Conservation (phyloP, 2,113 vertebrate species). For the Sylvia atricapilla region DNA sequence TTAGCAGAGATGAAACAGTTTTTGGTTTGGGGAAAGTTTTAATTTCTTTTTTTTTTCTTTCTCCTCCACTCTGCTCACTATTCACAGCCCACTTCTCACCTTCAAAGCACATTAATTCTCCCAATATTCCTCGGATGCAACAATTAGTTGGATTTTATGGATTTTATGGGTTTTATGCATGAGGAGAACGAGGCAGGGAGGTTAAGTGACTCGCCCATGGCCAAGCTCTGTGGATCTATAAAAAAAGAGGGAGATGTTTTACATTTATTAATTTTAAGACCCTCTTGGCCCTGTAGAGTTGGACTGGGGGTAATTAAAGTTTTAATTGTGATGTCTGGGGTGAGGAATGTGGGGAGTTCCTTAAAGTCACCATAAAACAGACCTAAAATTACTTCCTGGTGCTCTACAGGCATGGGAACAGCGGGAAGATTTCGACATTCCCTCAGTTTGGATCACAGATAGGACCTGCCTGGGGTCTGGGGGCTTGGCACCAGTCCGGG, state of each 20-base stretch:
- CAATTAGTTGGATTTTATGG: conserved; percentile 3
- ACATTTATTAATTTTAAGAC: conserved; percentile 11
- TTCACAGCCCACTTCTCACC: neutral
- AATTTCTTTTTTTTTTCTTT: neutral
- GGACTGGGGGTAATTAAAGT: neutral
- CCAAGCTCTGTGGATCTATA: neutral
- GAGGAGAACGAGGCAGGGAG: neutral
- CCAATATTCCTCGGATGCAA: neutral
- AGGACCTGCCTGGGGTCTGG: accelerated
- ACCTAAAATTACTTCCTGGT: neutral
- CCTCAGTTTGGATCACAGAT: accelerated
- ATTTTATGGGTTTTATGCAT: neutral
- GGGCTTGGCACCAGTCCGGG: neutral
- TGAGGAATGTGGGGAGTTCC: neutral
- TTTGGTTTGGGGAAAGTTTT: neutral
- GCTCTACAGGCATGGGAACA: too few species aligned
- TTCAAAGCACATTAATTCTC: conserved; percentile 33
- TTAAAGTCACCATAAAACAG: neutral
- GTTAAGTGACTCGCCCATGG: conserved; percentile 11
- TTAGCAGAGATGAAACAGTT: neutral
- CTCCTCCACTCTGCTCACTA: neutral
- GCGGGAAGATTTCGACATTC: neutral
- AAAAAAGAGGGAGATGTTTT: neutral
- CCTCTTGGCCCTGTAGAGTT: neutral
- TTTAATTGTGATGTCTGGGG: neutral